phyloP scores from a whole-genome alignment of 2,888 invertebrate genomes.

The Drosophila eohydei region DNA sequence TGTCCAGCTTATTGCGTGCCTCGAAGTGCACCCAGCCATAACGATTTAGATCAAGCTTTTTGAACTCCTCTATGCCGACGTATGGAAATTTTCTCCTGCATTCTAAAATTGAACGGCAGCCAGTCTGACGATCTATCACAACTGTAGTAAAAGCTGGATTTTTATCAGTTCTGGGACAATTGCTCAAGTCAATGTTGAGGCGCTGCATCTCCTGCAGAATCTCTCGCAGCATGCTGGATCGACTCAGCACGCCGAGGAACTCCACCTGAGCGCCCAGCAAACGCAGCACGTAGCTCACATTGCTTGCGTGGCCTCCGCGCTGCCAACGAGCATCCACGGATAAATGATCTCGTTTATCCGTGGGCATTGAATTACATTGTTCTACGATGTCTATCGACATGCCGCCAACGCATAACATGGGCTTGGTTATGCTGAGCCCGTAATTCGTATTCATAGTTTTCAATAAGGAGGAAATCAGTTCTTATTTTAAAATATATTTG shows the following conservation, averaged over 20 bases:
- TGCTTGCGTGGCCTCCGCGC: slow-evolving; percentile 90
- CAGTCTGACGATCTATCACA: slow-evolving; percentile 84
- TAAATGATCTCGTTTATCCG: slow-evolving; percentile 86
- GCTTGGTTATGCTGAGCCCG: slow-evolving; percentile 44
- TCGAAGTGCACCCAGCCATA: slow-evolving; percentile 90
- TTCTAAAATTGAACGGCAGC: slow-evolving; percentile 88
- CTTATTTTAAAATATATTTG: slow-evolving; percentile 17
- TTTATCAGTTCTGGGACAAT: slow-evolving; percentile 85
- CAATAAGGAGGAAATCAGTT: background rate
- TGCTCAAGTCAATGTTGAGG: slow-evolving; percentile 85
- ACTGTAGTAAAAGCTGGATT: slow-evolving; percentile 87
- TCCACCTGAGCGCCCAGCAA: slow-evolving; percentile 86
- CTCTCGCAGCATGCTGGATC: slow-evolving; percentile 85
- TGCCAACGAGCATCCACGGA: slow-evolving; percentile 87
- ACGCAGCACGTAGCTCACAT: slow-evolving; percentile 87
- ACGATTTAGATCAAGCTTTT: slow-evolving; percentile 85
- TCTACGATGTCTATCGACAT: slow-evolving; percentile 88
- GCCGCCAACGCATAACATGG: slow-evolving; percentile 87
- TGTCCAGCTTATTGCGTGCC: slow-evolving; percentile 86
- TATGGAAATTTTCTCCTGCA: slow-evolving; percentile 83
- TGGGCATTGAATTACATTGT: slow-evolving; percentile 86
- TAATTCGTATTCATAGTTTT: slow-evolving; percentile 19
- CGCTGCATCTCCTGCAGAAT: slow-evolving; percentile 86
- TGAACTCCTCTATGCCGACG: slow-evolving; percentile 86
- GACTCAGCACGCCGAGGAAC: slow-evolving; percentile 87